A percentile compares a stretch with the other conserved stretches of the same genome.
phyloP scores from a whole-genome alignment of 2,888 invertebrate species.

The Diplazon laetatorius region DNA sequence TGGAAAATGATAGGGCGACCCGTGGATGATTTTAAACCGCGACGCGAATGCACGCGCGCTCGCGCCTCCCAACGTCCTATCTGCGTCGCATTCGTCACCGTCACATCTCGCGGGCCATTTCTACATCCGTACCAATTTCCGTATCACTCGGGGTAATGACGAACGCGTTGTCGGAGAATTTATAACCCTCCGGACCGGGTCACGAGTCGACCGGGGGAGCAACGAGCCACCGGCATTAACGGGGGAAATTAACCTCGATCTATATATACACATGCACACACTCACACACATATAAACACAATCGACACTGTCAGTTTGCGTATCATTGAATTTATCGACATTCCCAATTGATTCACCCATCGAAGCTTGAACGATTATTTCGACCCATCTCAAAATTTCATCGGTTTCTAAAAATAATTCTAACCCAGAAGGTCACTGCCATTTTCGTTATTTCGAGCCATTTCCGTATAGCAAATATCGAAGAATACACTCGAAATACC shows the following conservation, averaged over 20 bases:
- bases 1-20: conserved; percentile 8
- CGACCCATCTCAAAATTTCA: conserved; percentile 7
- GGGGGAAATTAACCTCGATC: conserved; percentile 47
- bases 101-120: conserved; percentile 52
- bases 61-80: conserved; percentile 44
- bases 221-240: too few relatives aligned
- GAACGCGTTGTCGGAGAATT: conserved; percentile 61
- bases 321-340: conserved; percentile 19
- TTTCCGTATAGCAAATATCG: neutral
- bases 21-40: conserved; percentile 25
- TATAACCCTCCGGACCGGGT: conserved; percentile 45
- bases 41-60: conserved; percentile 25
- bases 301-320: conserved; percentile 5
- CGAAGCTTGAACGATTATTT: neutral
- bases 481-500: neutral
- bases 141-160: conserved; percentile 56
- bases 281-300: conserved; percentile 4
- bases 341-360: neutral
- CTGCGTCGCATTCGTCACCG: conserved; percentile 62
- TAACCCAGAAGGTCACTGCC: neutral
- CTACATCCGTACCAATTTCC: conserved; percentile 27
- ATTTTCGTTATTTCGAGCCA: neutral
- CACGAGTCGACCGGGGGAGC: too few relatives aligned
- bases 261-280: too few relatives aligned
- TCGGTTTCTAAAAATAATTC: conserved; percentile 5